Evolutionary conservation across 2,113 vertebrate genomes (phyloP), one percentile per base, ranked within the genome.

Genomic region (Eira barbara): DNA sequence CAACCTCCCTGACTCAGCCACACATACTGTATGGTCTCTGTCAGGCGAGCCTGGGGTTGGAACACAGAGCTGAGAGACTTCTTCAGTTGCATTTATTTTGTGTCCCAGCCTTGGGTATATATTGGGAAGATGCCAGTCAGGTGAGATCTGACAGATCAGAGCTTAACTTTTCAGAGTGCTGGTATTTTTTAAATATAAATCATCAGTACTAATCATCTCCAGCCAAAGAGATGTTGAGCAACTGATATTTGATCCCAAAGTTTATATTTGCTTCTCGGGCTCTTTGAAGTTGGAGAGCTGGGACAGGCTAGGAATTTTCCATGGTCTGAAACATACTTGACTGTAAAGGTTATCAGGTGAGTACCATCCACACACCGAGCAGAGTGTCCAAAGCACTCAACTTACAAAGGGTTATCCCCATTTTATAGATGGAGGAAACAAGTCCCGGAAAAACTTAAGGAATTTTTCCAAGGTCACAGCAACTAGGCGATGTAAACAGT

Each of bases 281-380:
- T 92, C 79, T 96, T 96, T 34, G 69, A 94, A 92, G 79, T 92
- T 88, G 81, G 84, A 97, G 80, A 86, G 63, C 49, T 85, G 71
- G 59, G 67, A 83, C 55, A 80, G 49, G 91, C 79, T 76, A 94
- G 90, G 89, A 96, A 97, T 96, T 98, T 96, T 97, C 95, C 88
- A 73, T 27, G 36, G 61, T 84, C 91, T 96, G 74, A 84, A 71
- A 76, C 65, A n/a, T 69, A 39, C 59, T 94, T 94, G 29, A 67
- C 17, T 89, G 63, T 25, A 34, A 47, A 17, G 59, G 21, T 86
- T 95, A 90, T 91, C 95, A 79, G 23, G 4, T 5, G 49, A 67
- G 31, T 59, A 52, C 9, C 23, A 23, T 39, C 79, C 7, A 3
- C 29, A 86, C 18, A 78, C 25, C n/a, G 86, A 89, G 61, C 11